phyloP scores from a whole-genome alignment of 2,113 vertebrate species.

The Oryctolagus cuniculus region mOryCun1.1 NC_091432.1:170295001-170295500 shows the following conservation, averaged over 20 bases:
- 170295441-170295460: neutral
- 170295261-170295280: neutral
- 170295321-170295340: too few species aligned
- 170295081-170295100: conserved; percentile 70
- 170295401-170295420: too few species aligned
- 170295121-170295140: conserved; percentile 69
- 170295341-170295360: too few species aligned
- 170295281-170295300: neutral
- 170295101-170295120: conserved; percentile 79
- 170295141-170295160: conserved; percentile 81
- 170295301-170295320: neutral
- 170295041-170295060: conserved; percentile 50
- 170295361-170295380: too few species aligned
- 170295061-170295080: conserved; percentile 53
- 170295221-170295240: conserved; percentile 63
- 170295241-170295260: neutral
- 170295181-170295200: conserved; percentile 77
- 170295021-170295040: conserved; percentile 58
- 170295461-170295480: conserved; percentile 26
- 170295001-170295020: neutral
- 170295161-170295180: conserved; percentile 46
- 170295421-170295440: too few species aligned
- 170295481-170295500: conserved; percentile 42
- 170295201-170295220: conserved; percentile 66
- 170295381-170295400: too few species aligned